Conservation (phyloP, 2,113 vertebrate species). For the Cricetomys ansorgei region DNA sequence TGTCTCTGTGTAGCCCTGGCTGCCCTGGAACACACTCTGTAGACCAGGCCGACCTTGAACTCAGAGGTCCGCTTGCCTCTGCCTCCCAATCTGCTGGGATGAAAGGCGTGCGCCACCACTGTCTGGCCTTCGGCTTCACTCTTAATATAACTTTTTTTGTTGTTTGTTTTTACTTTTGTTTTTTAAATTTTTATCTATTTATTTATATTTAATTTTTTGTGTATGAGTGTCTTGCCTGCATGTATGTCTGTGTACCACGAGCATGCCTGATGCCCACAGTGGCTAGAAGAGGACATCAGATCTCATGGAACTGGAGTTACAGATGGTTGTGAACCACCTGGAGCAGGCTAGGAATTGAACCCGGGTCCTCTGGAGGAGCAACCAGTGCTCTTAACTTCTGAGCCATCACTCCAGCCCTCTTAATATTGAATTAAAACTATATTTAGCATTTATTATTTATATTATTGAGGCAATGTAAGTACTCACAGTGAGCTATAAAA, state of each 20-base stretch:
- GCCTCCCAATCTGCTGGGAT: not conserved
- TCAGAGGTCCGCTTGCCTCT: not conserved
- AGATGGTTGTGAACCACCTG: not conserved
- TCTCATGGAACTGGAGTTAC: not conserved
- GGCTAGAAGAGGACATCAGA: not conserved
- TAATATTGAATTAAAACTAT: constrained; percentile 11
- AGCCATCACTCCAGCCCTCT: not conserved
- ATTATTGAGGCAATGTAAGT: not conserved
- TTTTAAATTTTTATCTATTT: not conserved
- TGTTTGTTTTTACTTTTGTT: not conserved
- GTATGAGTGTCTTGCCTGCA: not conserved
- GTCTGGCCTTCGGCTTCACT: not conserved
- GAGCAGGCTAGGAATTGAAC: not conserved
- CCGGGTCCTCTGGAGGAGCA: not conserved
- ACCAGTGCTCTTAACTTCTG: not conserved
- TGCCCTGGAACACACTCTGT: not conserved
- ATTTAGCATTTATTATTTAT: not conserved
- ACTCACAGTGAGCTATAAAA: constrained; percentile 16
- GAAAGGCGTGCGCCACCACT: not conserved
- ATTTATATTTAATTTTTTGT: not conserved
- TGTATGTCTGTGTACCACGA: not conserved
- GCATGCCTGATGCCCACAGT: not conserved
- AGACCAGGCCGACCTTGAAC: not conserved
- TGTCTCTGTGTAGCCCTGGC: not conserved
- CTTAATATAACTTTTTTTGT: not conserved